Conservation (phyloP, 2,888 invertebrate genomes). For the Heteromurus nitidus region DNA sequence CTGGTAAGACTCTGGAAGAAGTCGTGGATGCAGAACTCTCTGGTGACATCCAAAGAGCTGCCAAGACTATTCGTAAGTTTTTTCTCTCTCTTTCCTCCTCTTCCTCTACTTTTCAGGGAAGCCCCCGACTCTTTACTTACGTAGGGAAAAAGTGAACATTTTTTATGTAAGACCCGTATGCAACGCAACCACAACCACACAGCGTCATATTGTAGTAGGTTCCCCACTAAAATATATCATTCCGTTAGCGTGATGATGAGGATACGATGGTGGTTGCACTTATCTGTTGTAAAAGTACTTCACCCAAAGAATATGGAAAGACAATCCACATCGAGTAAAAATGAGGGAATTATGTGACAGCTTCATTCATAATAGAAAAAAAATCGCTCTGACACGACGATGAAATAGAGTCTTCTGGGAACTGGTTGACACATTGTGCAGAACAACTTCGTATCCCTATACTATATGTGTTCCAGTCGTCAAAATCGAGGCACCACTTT, state of each 20-base stretch:
- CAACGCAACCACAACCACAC: not conserved
- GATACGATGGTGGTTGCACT: slow-evolving; percentile 27
- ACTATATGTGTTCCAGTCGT: not conserved
- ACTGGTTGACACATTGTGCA: slow-evolving; percentile 32
- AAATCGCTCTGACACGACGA: slow-evolving; percentile 33
- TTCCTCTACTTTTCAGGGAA: not conserved
- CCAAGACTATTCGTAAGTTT: slow-evolving; percentile 72
- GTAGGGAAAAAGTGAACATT: not conserved
- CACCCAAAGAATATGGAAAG: not conserved
- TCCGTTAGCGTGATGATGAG: not conserved
- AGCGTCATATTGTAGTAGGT: slow-evolving; percentile 32
- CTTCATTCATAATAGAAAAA: slow-evolving; percentile 55
- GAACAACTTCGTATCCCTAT: not conserved
- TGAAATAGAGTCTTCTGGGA: slow-evolving; percentile 42
- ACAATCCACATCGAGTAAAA: slow-evolving; percentile 44
- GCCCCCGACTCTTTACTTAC: not conserved
- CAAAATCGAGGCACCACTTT: not conserved
- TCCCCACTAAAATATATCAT: not conserved
- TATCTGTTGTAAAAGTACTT: slow-evolving; percentile 22
- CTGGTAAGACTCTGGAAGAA: slow-evolving; percentile 70
- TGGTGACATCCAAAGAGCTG: slow-evolving; percentile 71
- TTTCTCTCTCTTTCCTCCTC: slow-evolving; percentile 6
- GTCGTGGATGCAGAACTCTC: slow-evolving; percentile 69
- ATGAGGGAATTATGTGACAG: slow-evolving; percentile 55
- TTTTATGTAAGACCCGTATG: slow-evolving; percentile 26